phyloP scores from a whole-genome alignment of 1,140 invertebrate species.

The Chlorops oryzae region DNA sequence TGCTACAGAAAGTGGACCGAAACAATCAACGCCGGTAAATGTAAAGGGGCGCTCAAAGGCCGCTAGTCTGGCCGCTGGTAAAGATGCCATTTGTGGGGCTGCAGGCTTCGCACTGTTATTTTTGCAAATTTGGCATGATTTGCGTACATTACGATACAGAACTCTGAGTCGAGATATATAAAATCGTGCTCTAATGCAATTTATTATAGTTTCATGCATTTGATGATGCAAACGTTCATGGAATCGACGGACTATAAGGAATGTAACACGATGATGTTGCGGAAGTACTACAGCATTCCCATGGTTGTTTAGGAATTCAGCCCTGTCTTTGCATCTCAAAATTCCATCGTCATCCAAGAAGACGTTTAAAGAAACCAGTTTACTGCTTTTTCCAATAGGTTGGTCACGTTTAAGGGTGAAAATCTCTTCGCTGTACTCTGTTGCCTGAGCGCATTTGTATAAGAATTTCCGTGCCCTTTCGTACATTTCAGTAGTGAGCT shows the following conservation, averaged over 20 bases:
- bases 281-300: background rate
- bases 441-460: no score
- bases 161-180: background rate
- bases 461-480: no score
- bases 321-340: background rate
- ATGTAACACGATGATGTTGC: conserved; percentile 30
- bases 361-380: background rate
- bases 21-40: conserved; percentile 1
- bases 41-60: background rate
- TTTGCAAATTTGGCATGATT: background rate
- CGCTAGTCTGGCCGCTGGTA: background rate
- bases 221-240: conserved; percentile 13
- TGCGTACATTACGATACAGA: background rate
- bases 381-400: background rate
- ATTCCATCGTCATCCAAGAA: background rate
- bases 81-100: background rate
- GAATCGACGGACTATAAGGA: conserved; percentile 28
- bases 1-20: conserved; percentile 12
- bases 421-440: no score
- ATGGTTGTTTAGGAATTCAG: background rate
- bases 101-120: conserved; percentile 5
- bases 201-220: background rate
- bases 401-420: no score
- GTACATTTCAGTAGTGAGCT: no score
- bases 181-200: background rate